Evolutionary conservation across 2,888 invertebrate species (phyloP).

Genomic region (Acrocyrtus sp.): DNA sequence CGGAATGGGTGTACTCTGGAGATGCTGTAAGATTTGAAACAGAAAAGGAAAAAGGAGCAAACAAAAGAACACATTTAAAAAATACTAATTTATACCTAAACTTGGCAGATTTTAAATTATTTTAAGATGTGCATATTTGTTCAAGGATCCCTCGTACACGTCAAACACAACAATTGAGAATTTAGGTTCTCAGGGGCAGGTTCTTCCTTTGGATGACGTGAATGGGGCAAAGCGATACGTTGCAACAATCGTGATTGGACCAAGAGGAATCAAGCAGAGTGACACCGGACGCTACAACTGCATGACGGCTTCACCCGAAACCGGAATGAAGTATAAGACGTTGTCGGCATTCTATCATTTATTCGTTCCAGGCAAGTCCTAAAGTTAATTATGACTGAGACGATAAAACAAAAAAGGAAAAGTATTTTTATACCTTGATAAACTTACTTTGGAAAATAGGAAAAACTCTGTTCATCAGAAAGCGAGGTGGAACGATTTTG

Average conservation of each 20-base stretch:
- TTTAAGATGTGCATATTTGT: background rate
- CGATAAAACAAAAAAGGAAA: background rate
- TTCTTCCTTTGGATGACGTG: constrained; percentile 41
- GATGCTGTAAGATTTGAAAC: constrained; percentile 50
- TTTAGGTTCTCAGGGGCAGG: constrained; percentile 31
- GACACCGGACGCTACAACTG: constrained; percentile 58
- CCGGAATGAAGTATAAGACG: constrained; percentile 54
- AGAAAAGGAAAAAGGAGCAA: background rate
- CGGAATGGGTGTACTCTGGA: constrained; percentile 54
- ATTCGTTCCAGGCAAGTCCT: constrained; percentile 50
- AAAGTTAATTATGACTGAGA: too few relatives aligned
- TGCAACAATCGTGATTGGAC: constrained; percentile 51
- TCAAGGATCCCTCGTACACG: constrained; percentile 49
- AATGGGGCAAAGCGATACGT: constrained; percentile 57
- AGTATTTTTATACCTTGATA: background rate
- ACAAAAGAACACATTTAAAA: too few relatives aligned
- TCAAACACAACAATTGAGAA: constrained; percentile 56
- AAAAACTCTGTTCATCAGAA: constrained; percentile 54
- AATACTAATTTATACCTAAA: constrained; percentile 2
- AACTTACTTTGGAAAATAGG: constrained; percentile 30
- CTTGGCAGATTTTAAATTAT: too few relatives aligned
- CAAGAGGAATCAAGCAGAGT: constrained; percentile 35
- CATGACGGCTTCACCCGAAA: constrained; percentile 57
- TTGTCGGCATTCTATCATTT: constrained; percentile 54
- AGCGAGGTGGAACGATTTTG: constrained; percentile 49